Evolutionary conservation across 1,140 invertebrate genomes (phyloP).

Genomic region (Drosophila bifasciata): DNA sequence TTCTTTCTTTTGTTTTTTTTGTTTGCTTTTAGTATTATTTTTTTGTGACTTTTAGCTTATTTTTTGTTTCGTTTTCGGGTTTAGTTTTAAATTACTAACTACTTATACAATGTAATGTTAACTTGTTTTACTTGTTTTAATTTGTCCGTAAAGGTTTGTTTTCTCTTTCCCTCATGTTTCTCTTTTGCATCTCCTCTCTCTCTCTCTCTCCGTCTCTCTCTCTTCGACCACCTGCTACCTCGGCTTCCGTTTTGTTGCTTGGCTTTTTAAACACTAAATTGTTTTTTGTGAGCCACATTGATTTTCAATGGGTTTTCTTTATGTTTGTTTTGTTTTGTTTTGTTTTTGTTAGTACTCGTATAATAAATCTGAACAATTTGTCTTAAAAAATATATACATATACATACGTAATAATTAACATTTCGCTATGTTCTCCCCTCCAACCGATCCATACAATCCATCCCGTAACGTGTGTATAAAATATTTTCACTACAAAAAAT

Average conservation of each 20-base stretch:
- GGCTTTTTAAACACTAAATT: conserved; percentile 58
- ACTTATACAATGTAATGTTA: conserved; percentile 84
- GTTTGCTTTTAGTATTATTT: conserved; percentile 37
- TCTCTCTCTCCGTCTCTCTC: too few species aligned
- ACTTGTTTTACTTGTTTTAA: conserved; percentile 84
- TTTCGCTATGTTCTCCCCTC: conserved; percentile 62
- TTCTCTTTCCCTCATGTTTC: conserved; percentile 19
- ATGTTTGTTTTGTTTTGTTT: conserved; percentile 30
- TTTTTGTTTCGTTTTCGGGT: conserved; percentile 43
- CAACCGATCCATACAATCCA: conserved; percentile 22
- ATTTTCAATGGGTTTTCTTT: conserved; percentile 18
- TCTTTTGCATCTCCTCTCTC: conserved; percentile 1
- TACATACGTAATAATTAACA: conserved; percentile 82
- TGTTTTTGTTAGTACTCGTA: conserved; percentile 46
- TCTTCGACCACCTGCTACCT: too few species aligned
- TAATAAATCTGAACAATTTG: conserved; percentile 76
- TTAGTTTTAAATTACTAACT: conserved; percentile 83
- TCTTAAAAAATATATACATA: conserved; percentile 80
- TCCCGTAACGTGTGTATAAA: conserved; percentile 71
- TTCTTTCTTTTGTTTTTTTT: conserved; percentile 25
- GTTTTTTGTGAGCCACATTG: conserved; percentile 43
- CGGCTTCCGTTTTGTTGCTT: conserved; percentile 2
- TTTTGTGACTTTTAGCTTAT: conserved; percentile 52
- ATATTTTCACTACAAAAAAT: conserved; percentile 82
- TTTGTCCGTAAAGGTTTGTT: conserved; percentile 78